Percentiles rank a stretch among this genome's conserved stretches.
Evolutionary conservation across 2,113 vertebrate species (phyloP).

Genomic region (Haemorhous mexicanus): DNA sequence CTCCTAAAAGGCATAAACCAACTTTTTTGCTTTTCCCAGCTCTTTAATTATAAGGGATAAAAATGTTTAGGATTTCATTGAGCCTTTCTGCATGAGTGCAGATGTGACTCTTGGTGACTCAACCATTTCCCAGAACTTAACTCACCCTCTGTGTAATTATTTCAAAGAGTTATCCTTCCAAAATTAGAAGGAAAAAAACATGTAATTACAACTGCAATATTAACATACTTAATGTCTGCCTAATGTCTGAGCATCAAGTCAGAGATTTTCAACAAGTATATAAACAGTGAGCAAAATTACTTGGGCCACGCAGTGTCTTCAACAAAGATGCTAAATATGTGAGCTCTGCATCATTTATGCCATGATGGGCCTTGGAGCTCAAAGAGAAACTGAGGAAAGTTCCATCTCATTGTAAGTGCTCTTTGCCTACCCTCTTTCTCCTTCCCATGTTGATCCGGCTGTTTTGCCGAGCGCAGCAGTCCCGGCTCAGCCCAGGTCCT

Average conservation of each 20-base stretch:
- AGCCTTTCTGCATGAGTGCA: neutral
- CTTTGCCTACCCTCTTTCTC: slow-evolving; percentile 4
- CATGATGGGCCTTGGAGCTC: neutral
- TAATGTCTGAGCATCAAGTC: slow-evolving; percentile 44
- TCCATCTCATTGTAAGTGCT: neutral
- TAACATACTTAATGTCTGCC: slow-evolving; percentile 57
- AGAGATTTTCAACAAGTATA: slow-evolving; percentile 5
- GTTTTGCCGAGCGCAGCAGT: neutral
- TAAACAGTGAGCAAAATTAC: neutral
- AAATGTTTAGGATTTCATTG: neutral
- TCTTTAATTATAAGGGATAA: neutral
- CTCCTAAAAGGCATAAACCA: slow-evolving; percentile 10
- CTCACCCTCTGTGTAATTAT: slow-evolving; percentile 31
- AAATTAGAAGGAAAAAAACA: slow-evolving; percentile 59
- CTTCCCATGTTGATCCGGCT: neutral
- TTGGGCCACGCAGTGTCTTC: neutral
- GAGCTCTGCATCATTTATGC: neutral
- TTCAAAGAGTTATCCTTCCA: slow-evolving; percentile 47
- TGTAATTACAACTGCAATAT: slow-evolving; percentile 51
- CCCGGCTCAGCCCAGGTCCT: neutral
- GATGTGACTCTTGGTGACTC: slow-evolving; percentile 58
- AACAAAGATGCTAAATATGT: neutral
- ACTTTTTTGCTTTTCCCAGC: neutral
- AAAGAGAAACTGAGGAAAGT: neutral
- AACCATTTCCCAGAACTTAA: slow-evolving; percentile 41